phyloP scores from a whole-genome alignment of 2,113 vertebrate species.

The Syrrhaptes paradoxus region DNA sequence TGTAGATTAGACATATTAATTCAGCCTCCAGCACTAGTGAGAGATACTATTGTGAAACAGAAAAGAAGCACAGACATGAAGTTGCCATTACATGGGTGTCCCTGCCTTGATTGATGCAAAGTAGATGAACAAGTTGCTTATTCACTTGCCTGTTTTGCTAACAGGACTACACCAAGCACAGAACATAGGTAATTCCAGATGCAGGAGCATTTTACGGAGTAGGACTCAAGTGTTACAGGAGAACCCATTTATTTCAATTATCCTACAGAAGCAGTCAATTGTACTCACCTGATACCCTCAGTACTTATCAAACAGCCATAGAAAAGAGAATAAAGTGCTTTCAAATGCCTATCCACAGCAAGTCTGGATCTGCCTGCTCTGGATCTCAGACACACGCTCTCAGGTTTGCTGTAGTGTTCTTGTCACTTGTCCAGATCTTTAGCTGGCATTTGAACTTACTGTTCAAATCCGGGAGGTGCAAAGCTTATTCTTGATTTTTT shows the following conservation, averaged over 20 bases:
- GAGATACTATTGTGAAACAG: background rate
- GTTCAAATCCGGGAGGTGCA: background rate
- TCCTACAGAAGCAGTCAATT: background rate
- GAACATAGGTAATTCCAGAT: background rate
- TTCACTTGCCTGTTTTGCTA: accelerated
- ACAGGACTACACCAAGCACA: background rate
- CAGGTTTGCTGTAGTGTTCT: background rate
- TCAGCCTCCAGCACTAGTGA: background rate
- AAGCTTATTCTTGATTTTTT: background rate
- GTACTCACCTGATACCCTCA: background rate
- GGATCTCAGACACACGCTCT: background rate
- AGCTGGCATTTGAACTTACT: background rate
- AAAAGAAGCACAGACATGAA: background rate
- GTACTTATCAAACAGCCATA: background rate
- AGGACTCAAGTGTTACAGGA: accelerated
- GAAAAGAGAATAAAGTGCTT: background rate
- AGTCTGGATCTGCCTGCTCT: background rate
- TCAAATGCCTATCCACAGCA: background rate
- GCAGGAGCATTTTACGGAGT: background rate
- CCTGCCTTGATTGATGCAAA: background rate
- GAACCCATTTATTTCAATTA: background rate
- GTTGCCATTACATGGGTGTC: background rate
- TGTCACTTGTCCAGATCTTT: background rate
- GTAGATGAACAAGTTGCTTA: accelerated
- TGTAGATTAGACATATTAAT: background rate